Evolutionary conservation across 2,888 invertebrate species (phyloP).

Genomic region (Ophioninae sp.): DNA sequence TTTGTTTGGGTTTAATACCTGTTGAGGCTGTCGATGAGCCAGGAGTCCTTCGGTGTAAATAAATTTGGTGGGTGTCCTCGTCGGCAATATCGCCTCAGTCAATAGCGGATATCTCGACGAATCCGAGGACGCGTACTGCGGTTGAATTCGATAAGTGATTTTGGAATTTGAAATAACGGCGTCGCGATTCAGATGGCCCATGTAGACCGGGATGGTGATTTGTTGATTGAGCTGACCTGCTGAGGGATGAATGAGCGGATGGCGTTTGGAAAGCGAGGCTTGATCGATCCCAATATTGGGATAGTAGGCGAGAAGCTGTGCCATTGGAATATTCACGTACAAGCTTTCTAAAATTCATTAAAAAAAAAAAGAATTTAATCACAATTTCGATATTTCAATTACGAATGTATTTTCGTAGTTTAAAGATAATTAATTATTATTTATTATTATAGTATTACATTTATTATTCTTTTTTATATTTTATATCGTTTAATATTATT

Average conservation of each 20-base stretch:
- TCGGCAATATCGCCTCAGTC: slow-evolving; percentile 65
- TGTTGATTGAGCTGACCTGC: slow-evolving; percentile 67
- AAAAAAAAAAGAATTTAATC: slow-evolving; percentile 1
- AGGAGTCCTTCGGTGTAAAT: slow-evolving; percentile 60
- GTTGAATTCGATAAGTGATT: slow-evolving; percentile 71
- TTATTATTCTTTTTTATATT: background rate
- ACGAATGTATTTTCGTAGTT: too few relatives aligned
- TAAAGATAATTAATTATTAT: background rate
- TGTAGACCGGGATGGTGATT: slow-evolving; percentile 73
- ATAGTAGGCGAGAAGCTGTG: slow-evolving; percentile 74
- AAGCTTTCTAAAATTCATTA: slow-evolving; percentile 66
- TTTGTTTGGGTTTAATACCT: background rate
- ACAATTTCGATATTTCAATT: too few relatives aligned
- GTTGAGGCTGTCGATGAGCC: slow-evolving; percentile 50
- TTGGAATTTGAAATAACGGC: slow-evolving; percentile 67
- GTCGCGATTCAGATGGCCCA: slow-evolving; percentile 68
- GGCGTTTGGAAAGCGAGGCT: slow-evolving; percentile 63
- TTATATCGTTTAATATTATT: too few relatives aligned
- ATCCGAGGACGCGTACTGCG: slow-evolving; percentile 66
- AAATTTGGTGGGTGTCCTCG: slow-evolving; percentile 68
- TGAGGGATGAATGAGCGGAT: slow-evolving; percentile 67
- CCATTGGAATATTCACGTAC: slow-evolving; percentile 75
- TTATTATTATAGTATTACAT: too few relatives aligned
- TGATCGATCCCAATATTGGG: slow-evolving; percentile 67
- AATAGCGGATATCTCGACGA: slow-evolving; percentile 65